Base-by-base conservation (phyloP, 2,113 vertebrate species). In the Mirounga angustirostris region DNA sequence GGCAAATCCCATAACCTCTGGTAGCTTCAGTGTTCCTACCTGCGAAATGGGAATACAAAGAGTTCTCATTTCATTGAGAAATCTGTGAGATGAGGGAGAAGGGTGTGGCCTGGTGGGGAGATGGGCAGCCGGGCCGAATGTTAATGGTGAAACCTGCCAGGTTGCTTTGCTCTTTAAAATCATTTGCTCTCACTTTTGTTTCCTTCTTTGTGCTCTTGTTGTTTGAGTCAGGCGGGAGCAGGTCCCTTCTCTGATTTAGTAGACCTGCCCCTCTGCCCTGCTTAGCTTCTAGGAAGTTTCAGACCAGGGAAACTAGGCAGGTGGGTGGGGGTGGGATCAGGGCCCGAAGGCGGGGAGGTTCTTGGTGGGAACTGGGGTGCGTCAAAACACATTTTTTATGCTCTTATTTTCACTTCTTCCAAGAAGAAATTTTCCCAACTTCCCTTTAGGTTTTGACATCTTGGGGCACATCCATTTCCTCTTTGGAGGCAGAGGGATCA, bases 401-500 rank as follows among this genome's bases (percentile, higher is more conserved):
- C 59, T 65, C 46, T 92, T 93, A 43, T 71, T 94, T 96, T 89
- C 12, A 24, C 46, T 56, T 78, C 40, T 58, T 86, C 65, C 21
- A 46, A 84, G 85, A 87, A 81, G 1, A 95, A 67, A 54, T 30
- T 58, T 82, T 67, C 21, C 24, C 24, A 50, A 2, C 91, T 95
- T n/a, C 21, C 46, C n/a, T 85, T 90, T 93, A 59, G 82, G 46
- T 96, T 80, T 73, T 93, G 91, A 63, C 63, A 73, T 59, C 16
- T 22, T 43, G 43, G 82, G 67, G 46, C 58, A 69, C 30, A 43
- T n/a, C 11, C 36, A 22, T 80, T 71, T 74, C 28, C 15, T 19
- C 15, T 59, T 54, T 11, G 52, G 69, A 73, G 82, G 36, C 22
- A 46, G 85, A 58, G 40, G 36, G 13, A 30, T 87, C 43, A n/a